Evolutionary conservation across 2,113 vertebrate genomes (phyloP).

Genomic region (Silurus glanis): DNA sequence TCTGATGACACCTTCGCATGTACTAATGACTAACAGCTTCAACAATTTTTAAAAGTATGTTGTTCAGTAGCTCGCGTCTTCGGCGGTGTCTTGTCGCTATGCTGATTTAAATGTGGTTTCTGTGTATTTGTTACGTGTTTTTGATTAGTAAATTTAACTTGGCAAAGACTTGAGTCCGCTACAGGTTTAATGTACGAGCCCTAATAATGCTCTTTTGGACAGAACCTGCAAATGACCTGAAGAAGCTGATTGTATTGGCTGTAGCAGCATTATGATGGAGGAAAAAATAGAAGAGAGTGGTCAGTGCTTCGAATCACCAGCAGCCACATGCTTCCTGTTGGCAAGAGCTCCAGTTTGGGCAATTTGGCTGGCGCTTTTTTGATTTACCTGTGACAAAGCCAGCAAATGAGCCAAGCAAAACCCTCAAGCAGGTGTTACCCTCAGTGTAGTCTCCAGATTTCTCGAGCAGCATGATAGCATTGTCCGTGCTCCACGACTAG

Average conservation of each 20-base stretch:
- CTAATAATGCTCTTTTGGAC: neutral
- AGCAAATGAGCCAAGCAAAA: slow-evolving; percentile 47
- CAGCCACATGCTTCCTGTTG: slow-evolving; percentile 39
- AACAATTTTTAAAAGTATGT: too few relatives aligned
- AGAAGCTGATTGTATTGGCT: neutral
- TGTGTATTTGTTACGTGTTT: too few relatives aligned
- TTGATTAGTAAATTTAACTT: too few relatives aligned
- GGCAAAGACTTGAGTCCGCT: too few relatives aligned
- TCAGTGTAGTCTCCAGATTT: slow-evolving; percentile 34
- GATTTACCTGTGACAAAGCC: slow-evolving; percentile 41
- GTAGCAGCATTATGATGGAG: neutral
- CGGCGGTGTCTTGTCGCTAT: too few relatives aligned
- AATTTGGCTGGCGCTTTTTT: slow-evolving; percentile 31
- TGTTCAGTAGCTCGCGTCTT: too few relatives aligned
- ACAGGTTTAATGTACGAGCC: neutral
- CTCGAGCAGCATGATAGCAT: slow-evolving; percentile 34
- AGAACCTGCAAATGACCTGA: neutral
- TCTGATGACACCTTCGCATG: too few relatives aligned
- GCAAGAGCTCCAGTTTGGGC: slow-evolving; percentile 28
- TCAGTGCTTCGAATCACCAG: neutral
- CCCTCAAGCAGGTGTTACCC: slow-evolving; percentile 52
- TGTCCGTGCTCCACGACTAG: slow-evolving; percentile 41
- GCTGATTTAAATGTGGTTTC: too few relatives aligned
- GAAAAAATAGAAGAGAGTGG: neutral
- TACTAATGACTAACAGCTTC: too few relatives aligned